Evolutionary conservation across 2,113 vertebrate species (phyloP).

Genomic region (Chlorodrepanis virens): DNA sequence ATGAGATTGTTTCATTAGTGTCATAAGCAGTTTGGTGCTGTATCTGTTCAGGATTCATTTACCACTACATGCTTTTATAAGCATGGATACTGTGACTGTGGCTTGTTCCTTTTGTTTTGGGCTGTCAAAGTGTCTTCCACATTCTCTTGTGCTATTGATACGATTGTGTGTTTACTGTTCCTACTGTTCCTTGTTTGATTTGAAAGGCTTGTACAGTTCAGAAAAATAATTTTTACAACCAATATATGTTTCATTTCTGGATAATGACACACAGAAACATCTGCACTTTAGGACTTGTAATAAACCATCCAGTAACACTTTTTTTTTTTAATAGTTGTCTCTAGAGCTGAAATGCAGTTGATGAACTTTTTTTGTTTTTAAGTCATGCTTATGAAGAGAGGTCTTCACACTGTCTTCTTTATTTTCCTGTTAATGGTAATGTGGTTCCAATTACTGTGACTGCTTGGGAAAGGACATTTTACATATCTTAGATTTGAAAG

Average conservation of each 20-base stretch:
- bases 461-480: background rate
- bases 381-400: background rate
- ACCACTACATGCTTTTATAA: background rate
- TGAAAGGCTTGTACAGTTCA: background rate
- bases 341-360: background rate
- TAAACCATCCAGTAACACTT: background rate
- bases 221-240: background rate
- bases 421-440: background rate
- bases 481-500: background rate
- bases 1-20: background rate
- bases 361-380: background rate
- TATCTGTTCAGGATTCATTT: background rate
- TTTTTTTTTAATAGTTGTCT: background rate
- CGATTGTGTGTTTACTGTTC: background rate
- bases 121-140: background rate
- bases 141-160: background rate
- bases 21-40: background rate
- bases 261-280: background rate
- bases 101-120: background rate
- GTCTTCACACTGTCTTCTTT: background rate
- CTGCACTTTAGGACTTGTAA: background rate
- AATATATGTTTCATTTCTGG: background rate
- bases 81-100: background rate
- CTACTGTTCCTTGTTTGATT: background rate
- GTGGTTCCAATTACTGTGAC: background rate